phyloP scores from a whole-genome alignment of 2,888 invertebrate genomes.

The Brachylomia viminalis region DNA sequence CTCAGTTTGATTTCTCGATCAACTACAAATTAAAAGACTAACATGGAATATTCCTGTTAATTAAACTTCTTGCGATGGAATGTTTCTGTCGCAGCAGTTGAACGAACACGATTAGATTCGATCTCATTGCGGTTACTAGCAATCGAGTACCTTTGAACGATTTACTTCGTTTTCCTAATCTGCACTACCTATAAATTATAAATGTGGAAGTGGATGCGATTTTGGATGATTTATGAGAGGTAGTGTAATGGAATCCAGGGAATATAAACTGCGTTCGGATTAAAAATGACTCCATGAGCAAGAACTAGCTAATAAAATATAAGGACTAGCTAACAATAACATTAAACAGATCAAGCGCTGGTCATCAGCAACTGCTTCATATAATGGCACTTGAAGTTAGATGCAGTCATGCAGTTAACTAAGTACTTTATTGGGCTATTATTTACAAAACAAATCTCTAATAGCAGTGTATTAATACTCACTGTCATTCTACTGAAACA shows the following conservation, averaged over 20 bases:
- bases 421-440: background rate
- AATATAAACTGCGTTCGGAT: background rate
- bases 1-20: conserved; percentile 12
- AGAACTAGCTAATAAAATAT: background rate
- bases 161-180: conserved; percentile 38
- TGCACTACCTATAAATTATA: conserved; percentile 16
- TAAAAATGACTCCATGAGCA: background rate
- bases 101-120: conserved; percentile 20
- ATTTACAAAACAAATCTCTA: conserved; percentile 2
- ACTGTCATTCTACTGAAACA: background rate
- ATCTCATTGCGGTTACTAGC: conserved; percentile 49
- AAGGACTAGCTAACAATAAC: background rate
- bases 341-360: background rate
- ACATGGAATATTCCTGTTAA: conserved; percentile 23
- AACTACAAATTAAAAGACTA: conserved; percentile 16
- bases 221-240: conserved; percentile 1
- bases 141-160: conserved; percentile 30
- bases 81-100: conserved; percentile 27
- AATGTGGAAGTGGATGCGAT: conserved; percentile 19
- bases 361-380: background rate
- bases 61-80: conserved; percentile 36
- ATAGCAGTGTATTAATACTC: background rate
- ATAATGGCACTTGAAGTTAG: too few species aligned
- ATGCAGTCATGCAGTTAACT: too few species aligned
- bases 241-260: background rate